Base-by-base conservation (phyloP, 2,797 vertebrate genomes). In the Gymnothorax javanicus region DNA sequence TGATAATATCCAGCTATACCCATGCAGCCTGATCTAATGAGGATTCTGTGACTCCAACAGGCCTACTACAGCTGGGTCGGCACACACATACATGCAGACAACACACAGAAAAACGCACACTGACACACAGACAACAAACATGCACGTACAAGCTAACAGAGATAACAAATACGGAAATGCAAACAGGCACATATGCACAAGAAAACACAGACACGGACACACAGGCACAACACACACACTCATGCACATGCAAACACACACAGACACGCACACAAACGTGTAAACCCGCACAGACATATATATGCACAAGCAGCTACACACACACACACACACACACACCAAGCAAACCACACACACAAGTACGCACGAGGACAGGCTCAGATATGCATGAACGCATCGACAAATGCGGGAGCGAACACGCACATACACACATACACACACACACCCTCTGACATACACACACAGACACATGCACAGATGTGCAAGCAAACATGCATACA, bases 1-100 rank as follows among this genome's bases (percentile, higher is more conserved):
- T 82, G 50, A 82, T 77, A 58, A 83, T 86, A 85, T 87, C 87
- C 88, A 86, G 69, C 77, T 91, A 89, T 12, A 89, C 89, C 83
- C 79, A 85, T 73, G 50, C 50, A 73, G 67, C 50, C 54, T 50
- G 60, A 64, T 84, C 13, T 64, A 64, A 84, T 84, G 50, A 87
- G 86, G 75, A 67, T 43, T 27, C 13, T 87, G 64, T 69, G 52
- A 54, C 33, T 20, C 52, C 23, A 67, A 13, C 64, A n/a, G 23
- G 13, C 73, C 20, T 50, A 52, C 69, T 77, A 77, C 17, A 27
- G 56, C 71, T 6, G 23, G 64, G 15, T 27, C 52, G 52, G 33
- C 0, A 7, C 15, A 85, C 62, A 71, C 33, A 43, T 1, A 43
- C 33, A 43, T 43, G 33, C 33, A 43, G 33, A 43, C 1, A 43